A percentile compares a stretch with the other conserved stretches of the same genome.
Evolutionary conservation across 2,113 vertebrate genomes (phyloP).

Genomic region (Anolis sagrei): DNA sequence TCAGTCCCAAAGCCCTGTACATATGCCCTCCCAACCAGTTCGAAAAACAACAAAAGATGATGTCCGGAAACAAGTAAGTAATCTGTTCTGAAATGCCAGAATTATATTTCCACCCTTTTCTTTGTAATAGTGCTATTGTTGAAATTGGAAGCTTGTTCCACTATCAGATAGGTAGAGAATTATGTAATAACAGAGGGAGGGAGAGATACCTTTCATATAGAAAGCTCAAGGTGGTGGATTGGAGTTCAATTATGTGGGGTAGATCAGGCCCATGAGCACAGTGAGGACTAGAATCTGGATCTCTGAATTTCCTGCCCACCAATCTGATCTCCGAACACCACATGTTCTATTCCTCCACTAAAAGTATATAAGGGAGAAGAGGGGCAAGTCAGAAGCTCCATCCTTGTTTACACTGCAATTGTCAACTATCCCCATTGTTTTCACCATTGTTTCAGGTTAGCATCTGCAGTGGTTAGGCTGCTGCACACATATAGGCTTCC

Average conservation of each 20-base stretch:
- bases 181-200: not conserved
- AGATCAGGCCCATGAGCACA: too few species aligned
- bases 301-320: too few species aligned
- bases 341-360: too few species aligned
- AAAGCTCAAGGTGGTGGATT: too few species aligned
- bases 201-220: too few species aligned
- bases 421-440: not conserved
- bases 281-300: too few species aligned
- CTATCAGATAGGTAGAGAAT: not conserved
- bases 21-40: slow-evolving; percentile 83
- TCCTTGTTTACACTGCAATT: not conserved
- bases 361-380: not conserved
- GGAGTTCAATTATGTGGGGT: too few species aligned
- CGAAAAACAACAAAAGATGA: slow-evolving; percentile 93
- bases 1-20: slow-evolving; percentile 89
- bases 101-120: not conserved
- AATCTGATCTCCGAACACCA: too few species aligned
- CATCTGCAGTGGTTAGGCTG: not conserved
- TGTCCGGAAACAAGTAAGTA: slow-evolving; percentile 87
- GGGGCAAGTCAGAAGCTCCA: not conserved
- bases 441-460: not conserved
- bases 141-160: not conserved
- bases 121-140: not conserved
- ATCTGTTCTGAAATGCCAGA: rapidly evolving
- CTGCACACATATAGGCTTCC: not conserved